A percentile compares a stretch with the other conserved stretches of the same genome.
These are phyloP conservation scores for Athene noctua DNA, from an alignment of 2,113 vertebrate genomes.

Conservation along the genomic window DNA sequence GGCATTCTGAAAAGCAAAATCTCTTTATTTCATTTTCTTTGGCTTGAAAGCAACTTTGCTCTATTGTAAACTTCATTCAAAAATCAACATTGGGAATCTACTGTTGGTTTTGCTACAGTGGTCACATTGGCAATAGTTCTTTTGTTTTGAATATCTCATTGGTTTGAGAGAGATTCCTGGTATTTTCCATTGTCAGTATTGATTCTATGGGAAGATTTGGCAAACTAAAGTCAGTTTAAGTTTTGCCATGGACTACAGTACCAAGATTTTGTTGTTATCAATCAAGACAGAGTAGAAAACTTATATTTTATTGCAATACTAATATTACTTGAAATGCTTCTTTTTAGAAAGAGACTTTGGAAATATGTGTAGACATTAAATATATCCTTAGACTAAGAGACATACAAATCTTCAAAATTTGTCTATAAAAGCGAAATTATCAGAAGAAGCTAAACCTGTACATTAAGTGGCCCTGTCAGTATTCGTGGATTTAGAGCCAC, in stretches of 20 bases:
- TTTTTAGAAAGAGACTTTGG: not conserved
- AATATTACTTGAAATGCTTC: constrained; percentile 35
- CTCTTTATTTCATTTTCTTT: not conserved
- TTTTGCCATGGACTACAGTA: not conserved
- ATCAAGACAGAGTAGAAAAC: not conserved
- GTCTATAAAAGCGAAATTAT: not conserved
- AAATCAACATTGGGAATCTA: not conserved
- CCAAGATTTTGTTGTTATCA: not conserved
- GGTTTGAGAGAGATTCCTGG: not conserved
- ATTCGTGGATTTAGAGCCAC: not conserved
- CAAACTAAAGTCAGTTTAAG: not conserved
- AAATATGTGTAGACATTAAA: not conserved
- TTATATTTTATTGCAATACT: not conserved
- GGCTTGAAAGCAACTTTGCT: not conserved
- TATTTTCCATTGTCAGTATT: not conserved
- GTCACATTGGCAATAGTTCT: not conserved
- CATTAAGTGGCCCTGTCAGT: not conserved
- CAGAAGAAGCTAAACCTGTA: not conserved
- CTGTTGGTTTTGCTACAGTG: not conserved
- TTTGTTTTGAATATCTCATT: not conserved
- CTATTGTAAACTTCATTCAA: not conserved
- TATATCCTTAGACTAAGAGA: not conserved
- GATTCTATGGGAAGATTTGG: not conserved
- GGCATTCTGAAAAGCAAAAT: not conserved
- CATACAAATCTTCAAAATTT: not conserved